Percentiles rank a stretch among this genome's conserved stretches.
Evolutionary conservation across 2,888 invertebrate species (phyloP).

Genomic region (Lithophane socia): DNA sequence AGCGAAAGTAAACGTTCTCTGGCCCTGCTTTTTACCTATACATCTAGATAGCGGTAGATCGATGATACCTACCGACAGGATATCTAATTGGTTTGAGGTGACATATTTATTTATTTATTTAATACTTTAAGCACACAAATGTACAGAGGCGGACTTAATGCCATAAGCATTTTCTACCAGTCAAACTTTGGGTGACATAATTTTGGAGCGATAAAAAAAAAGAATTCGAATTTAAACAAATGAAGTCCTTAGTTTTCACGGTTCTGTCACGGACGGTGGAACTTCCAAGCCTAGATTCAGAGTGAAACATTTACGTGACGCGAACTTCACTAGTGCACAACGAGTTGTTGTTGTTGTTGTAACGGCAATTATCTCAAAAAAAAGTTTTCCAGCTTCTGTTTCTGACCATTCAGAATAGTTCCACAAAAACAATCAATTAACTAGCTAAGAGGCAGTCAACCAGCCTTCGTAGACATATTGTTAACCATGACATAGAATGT

Average conservation of each 20-base stretch:
- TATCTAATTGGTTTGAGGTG: background rate
- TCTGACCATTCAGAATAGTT: background rate
- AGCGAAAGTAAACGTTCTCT: too few relatives aligned
- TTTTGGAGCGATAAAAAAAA: background rate
- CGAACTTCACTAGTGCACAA: background rate
- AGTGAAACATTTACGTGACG: too few relatives aligned
- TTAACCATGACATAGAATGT: background rate
- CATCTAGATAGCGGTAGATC: too few relatives aligned
- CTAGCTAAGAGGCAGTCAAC: background rate
- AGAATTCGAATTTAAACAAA: background rate
- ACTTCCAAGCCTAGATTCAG: too few relatives aligned
- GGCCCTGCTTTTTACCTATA: background rate
- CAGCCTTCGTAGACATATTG: constrained; percentile 4
- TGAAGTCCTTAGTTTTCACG: background rate
- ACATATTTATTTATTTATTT: too few relatives aligned
- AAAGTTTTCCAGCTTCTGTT: background rate
- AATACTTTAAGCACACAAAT: too few relatives aligned
- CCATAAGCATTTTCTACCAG: too few relatives aligned
- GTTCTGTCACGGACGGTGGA: background rate
- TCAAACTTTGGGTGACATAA: too few relatives aligned
- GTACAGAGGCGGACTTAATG: too few relatives aligned
- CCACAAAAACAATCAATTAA: constrained; percentile 7
- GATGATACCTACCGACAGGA: background rate
- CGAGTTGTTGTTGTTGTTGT: too few relatives aligned
- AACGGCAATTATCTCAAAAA: background rate